Evolutionary conservation across 2,888 invertebrate genomes (phyloP), one percentile per base, ranked within the genome.

Genomic region (Agriopis leucophaearia): DNA sequence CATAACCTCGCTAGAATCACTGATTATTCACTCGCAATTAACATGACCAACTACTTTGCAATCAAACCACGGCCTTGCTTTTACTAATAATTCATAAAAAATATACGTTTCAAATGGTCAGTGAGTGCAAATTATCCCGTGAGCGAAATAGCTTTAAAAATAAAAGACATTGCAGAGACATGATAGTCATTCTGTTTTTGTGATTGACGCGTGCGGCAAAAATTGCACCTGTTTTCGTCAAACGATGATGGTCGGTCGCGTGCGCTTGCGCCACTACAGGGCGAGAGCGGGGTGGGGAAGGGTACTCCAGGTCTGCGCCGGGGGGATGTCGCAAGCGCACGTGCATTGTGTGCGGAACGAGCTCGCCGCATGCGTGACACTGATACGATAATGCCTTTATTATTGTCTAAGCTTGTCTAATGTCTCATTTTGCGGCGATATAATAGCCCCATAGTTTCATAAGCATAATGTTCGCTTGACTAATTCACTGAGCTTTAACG

Each of bases 321-420:
- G 40, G 51, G 40, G 54, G 18, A 42, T 71, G 62, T 45, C 65
- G 73, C 67, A 69, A 73, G 63, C 35, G 35, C 47, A 64, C 67
- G 74, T 66, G 69, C 66, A 60, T 73, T 70, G 73, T 68, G 60
- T 59, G 54, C 69, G 61, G 70, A 69, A 72, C 62, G 18, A 58
- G 60, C n/a, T 13, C 55, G 48, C 6, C 40, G 35, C 48, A 27
- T 66, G 59, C 65, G 65, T 66, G 65, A 66, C 64, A 64, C 65
- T 60, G 65, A 44, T 60, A 55, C 44, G 2, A 35, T 55, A 66
- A 66, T 66, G 60, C 27, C 55, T 50, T 36, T 66, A 42, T 42
- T 60, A 48, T 44, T 59, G 42, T 50, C 16, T 44, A 55, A 66
- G 35, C 54, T 58, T 45, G 51, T 35, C 51, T 60, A 55, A 60